Percentiles rank a stretch among this genome's conserved stretches.
These are phyloP conservation scores for Athene noctua DNA, from an alignment of 2,113 vertebrate genomes.

Conservation along the genomic window DNA sequence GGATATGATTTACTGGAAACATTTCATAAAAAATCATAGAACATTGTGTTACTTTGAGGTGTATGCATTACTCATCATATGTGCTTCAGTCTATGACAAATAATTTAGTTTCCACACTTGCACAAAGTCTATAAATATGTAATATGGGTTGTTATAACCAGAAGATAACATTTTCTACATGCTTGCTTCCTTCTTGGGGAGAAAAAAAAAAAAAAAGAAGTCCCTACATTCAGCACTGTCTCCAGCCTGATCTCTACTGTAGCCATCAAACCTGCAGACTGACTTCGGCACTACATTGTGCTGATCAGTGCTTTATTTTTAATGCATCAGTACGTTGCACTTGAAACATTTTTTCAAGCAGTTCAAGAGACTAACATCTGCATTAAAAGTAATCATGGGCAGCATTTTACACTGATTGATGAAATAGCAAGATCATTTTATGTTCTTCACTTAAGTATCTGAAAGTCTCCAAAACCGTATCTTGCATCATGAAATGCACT, in stretches of 20 bases:
- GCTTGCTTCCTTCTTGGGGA: not conserved
- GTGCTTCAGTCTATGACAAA: not conserved
- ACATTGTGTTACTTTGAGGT: not conserved
- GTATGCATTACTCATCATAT: not conserved
- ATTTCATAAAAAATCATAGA: not conserved
- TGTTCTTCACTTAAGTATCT: not conserved
- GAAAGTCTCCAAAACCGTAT: not conserved
- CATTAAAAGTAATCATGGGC: not conserved
- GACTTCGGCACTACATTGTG: not conserved
- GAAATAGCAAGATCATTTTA: not conserved
- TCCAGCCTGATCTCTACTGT: not conserved
- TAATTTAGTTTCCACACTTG: not conserved
- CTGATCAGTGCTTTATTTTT: not conserved
- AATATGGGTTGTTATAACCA: not conserved
- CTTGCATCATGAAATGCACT: not conserved
- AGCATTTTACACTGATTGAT: constrained; percentile 18
- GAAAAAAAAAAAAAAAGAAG: not conserved
- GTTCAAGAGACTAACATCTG: not conserved
- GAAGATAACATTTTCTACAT: not conserved
- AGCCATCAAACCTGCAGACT: not conserved
- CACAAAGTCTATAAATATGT: not conserved
- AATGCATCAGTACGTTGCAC: not conserved
- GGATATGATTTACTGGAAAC: not conserved
- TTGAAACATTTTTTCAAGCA: not conserved
- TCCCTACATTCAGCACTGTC: not conserved